These are phyloP conservation scores for Mythimna lalbum DNA, from an alignment of 2,888 invertebrate genomes.

Conservation along the genomic window DNA sequence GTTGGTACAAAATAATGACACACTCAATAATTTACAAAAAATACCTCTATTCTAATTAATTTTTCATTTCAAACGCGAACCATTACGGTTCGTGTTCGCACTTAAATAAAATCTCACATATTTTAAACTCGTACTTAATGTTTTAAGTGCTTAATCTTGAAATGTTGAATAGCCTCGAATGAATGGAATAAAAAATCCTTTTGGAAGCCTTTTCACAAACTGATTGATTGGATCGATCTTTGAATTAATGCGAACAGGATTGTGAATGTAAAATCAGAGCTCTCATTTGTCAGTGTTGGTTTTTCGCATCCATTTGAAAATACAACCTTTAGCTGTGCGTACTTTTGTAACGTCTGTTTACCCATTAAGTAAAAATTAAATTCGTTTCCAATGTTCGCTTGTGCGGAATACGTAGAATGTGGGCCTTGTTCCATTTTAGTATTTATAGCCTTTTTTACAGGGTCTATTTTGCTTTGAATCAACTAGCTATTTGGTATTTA, in stretches of 20 bases:
- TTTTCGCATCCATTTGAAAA: constrained; percentile 59
- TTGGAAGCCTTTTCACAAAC: constrained; percentile 71
- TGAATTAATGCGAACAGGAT: constrained; percentile 68
- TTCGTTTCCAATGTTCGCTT: constrained; percentile 22
- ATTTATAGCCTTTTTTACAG: background rate
- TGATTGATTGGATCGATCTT: constrained; percentile 73
- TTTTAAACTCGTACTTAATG: constrained; percentile 51
- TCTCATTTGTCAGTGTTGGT: constrained; percentile 70
- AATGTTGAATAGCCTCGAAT: constrained; percentile 65
- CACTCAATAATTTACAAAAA: too few species aligned
- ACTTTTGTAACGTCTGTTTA: constrained; percentile 49
- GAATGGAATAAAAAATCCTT: constrained; percentile 69
- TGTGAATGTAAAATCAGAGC: constrained; percentile 70
- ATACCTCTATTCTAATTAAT: background rate
- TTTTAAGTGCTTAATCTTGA: constrained; percentile 64
- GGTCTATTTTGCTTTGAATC: constrained; percentile 11
- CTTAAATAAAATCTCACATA: constrained; percentile 35
- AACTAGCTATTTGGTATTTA: too few species aligned
- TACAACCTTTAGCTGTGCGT: constrained; percentile 38
- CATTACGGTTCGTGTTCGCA: constrained; percentile 11
- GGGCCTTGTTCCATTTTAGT: background rate
- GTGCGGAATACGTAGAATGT: background rate
- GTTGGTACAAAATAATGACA: too few species aligned
- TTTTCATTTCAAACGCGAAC: constrained; percentile 10
- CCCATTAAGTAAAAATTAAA: constrained; percentile 50